These are phyloP conservation scores for Damaliscus lunatus DNA, from an alignment of 2,113 vertebrate genomes.

Conservation along the genomic window DNA sequence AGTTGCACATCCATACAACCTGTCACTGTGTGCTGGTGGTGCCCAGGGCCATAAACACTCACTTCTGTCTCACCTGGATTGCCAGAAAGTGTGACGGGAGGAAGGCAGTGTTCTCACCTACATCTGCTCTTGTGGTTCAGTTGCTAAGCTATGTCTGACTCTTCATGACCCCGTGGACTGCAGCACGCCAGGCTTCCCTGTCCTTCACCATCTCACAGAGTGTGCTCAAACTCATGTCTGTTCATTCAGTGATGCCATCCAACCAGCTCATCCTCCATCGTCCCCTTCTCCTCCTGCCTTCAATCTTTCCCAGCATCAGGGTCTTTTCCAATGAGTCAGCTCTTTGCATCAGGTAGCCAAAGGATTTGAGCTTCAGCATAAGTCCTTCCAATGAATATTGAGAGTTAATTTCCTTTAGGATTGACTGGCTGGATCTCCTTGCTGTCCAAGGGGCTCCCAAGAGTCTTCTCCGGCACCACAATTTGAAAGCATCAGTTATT, in stretches of 20 bases:
- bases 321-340: not conserved
- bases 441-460: not conserved
- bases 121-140: not conserved
- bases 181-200: not conserved
- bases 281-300: not conserved
- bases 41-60: not conserved
- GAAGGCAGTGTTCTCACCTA: not conserved
- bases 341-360: not conserved
- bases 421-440: not conserved
- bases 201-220: not conserved
- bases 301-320: not conserved
- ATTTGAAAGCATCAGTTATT: not conserved
- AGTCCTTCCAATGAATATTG: not conserved
- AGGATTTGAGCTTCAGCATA: not conserved
- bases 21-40: not conserved
- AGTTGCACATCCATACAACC: not conserved
- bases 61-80: not conserved
- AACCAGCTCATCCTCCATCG: fast-evolving
- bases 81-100: not conserved
- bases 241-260: not conserved
- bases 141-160: not conserved
- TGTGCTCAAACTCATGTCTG: not conserved
- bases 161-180: not conserved
- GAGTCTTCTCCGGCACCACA: not conserved
- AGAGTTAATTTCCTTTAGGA: not conserved